A percentile compares a stretch with the other conserved stretches of the same genome.
These are phyloP conservation scores for Sterna hirundo DNA, from an alignment of 2,113 vertebrate species.

Conservation along the genomic window DNA sequence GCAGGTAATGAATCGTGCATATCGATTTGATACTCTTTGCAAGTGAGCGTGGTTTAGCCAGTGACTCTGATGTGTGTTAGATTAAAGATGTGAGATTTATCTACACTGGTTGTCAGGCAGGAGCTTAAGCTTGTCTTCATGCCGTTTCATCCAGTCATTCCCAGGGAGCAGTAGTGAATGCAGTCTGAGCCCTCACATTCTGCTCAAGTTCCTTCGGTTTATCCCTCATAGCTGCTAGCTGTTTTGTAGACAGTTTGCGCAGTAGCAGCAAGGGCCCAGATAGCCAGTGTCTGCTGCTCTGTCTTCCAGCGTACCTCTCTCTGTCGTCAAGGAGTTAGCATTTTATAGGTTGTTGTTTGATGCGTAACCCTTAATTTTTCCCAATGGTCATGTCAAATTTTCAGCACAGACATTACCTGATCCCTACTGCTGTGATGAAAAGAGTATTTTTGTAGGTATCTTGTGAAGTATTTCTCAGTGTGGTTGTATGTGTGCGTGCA, in stretches of 20 bases:
- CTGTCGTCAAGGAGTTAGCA: neutral
- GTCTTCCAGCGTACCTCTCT: neutral
- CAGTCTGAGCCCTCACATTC: neutral
- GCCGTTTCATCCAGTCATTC: neutral
- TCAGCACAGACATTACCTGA: neutral
- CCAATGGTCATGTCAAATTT: neutral
- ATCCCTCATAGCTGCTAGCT: neutral
- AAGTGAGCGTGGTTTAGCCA: neutral
- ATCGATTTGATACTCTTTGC: neutral
- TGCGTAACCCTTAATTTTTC: neutral
- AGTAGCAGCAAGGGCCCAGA: neutral
- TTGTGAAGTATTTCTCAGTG: neutral
- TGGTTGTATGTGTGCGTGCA: neutral
- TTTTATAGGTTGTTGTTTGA: neutral
- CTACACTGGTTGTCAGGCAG: neutral
- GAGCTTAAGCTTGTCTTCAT: neutral
- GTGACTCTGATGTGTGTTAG: neutral
- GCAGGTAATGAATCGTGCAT: neutral
- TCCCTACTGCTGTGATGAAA: neutral
- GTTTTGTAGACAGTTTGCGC: neutral
- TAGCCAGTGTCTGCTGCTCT: neutral
- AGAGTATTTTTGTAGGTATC: slow-evolving; percentile 16
- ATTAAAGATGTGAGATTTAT: neutral
- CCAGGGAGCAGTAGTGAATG: neutral
- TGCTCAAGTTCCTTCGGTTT: neutral